phyloP scores from a whole-genome alignment of 2,888 invertebrate genomes.

The Rotaria sp. region DNA sequence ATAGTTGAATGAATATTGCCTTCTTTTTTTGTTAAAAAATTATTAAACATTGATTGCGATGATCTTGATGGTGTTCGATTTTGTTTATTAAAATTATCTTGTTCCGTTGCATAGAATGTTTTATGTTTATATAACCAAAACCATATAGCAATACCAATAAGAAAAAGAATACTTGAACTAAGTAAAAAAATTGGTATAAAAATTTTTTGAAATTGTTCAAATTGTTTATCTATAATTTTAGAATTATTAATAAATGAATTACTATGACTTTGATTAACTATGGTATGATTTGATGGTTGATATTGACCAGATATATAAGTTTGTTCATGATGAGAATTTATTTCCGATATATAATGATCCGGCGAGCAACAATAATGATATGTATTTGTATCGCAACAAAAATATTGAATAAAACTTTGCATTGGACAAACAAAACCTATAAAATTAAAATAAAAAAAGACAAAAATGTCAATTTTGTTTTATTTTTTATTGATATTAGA shows the following conservation, averaged over 20 bases:
- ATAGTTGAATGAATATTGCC: not conserved
- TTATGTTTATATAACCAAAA: conserved; percentile 11
- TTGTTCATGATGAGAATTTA: not conserved
- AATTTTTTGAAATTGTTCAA: not conserved
- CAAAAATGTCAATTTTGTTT: not conserved
- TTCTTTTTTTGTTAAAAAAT: not conserved
- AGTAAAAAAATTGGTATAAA: conserved; percentile 15
- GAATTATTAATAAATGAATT: not conserved
- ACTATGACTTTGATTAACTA: not conserved
- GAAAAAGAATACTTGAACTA: not conserved
- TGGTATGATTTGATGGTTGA: not conserved
- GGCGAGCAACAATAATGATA: not conserved
- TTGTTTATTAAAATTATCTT: not conserved
- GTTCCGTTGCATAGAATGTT: not conserved
- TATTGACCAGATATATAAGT: not conserved
- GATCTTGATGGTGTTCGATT: not conserved
- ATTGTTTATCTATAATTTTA: not conserved
- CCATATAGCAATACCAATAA: conserved; percentile 5
- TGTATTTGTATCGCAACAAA: not conserved
- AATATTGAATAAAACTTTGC: not conserved
- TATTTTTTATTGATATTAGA: not conserved
- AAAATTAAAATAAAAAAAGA: not conserved
- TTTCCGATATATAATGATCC: not conserved
- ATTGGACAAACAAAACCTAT: conserved; percentile 10
- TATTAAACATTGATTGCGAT: not conserved